Evolutionary conservation across 2,888 invertebrate genomes (phyloP).

Genomic region (Entomobrya proxima): DNA sequence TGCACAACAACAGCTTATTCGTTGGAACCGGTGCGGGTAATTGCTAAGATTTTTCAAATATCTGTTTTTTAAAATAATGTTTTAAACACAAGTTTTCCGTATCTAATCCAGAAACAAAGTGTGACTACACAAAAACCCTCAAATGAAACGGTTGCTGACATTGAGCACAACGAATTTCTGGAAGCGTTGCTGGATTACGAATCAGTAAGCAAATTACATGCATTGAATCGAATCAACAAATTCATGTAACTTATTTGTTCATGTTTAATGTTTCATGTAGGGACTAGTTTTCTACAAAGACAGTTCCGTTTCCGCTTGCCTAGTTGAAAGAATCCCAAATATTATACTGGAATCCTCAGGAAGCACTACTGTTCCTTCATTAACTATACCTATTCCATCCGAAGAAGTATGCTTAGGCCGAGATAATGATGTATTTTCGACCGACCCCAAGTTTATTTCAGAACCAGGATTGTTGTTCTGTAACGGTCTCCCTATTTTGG

Average conservation of each 20-base stretch:
- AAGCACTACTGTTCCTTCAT: background rate
- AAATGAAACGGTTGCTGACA: background rate
- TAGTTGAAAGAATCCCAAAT: slow-evolving; percentile 49
- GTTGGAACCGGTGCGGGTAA: background rate
- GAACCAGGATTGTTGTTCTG: slow-evolving; percentile 41
- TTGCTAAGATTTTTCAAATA: background rate
- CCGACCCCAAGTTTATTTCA: background rate
- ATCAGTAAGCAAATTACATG: slow-evolving; percentile 23
- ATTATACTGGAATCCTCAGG: background rate
- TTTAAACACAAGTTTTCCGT: no score
- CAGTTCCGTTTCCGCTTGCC: slow-evolving; percentile 34
- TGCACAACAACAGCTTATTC: background rate
- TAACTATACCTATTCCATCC: slow-evolving; percentile 14
- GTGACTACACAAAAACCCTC: background rate
- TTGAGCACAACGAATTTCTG: slow-evolving; percentile 36
- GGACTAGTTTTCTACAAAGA: slow-evolving; percentile 65
- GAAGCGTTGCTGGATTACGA: slow-evolving; percentile 54
- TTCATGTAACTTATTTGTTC: background rate
- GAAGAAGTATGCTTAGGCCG: slow-evolving; percentile 13
- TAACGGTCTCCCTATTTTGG: slow-evolving; percentile 38
- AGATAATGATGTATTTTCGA: background rate
- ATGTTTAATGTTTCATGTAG: slow-evolving; percentile 35
- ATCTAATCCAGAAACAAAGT: no score
- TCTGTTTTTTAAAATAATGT: background rate
- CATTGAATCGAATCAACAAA: background rate